These are phyloP conservation scores for Setipinna tenuifilis DNA, from an alignment of 2,797 vertebrate genomes.

Conservation along the genomic window DNA sequence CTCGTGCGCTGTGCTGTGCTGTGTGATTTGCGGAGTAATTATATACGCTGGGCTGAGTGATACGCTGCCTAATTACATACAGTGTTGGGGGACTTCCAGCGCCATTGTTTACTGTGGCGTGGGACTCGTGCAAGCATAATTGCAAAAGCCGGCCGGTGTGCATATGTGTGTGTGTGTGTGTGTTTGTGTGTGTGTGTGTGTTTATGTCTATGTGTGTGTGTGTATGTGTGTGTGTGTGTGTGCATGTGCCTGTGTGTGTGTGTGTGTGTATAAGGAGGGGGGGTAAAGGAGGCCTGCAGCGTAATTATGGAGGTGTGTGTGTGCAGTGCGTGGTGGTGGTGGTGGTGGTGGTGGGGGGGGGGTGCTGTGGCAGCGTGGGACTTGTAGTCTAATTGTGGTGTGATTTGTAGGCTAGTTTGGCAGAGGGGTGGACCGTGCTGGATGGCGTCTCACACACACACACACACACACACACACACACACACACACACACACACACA, in stretches of 20 bases:
- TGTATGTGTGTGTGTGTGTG: background rate
- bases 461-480: no score
- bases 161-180: no score
- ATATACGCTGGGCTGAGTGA: conserved; percentile 40
- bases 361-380: conserved; percentile 50
- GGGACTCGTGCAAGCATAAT: background rate
- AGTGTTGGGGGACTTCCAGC: conserved; percentile 45
- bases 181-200: background rate
- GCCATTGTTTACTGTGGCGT: background rate
- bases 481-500: background rate
- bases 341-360: conserved; percentile 44
- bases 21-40: conserved; percentile 33
- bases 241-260: background rate
- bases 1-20: no score
- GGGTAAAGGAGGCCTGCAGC: background rate
- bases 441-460: conserved; percentile 74
- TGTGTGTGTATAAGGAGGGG: background rate
- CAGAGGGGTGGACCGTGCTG: conserved; percentile 76
- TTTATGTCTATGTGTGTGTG: background rate
- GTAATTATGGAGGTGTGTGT: conserved; percentile 1
- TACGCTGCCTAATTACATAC: conserved; percentile 44
- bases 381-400: conserved; percentile 19
- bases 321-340: conserved; percentile 43
- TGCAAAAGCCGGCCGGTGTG: background rate
- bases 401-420: conserved; percentile 28